Conservation (phyloP, 2,888 invertebrate genomes). For the Macrosiphum euphorbiae region DNA sequence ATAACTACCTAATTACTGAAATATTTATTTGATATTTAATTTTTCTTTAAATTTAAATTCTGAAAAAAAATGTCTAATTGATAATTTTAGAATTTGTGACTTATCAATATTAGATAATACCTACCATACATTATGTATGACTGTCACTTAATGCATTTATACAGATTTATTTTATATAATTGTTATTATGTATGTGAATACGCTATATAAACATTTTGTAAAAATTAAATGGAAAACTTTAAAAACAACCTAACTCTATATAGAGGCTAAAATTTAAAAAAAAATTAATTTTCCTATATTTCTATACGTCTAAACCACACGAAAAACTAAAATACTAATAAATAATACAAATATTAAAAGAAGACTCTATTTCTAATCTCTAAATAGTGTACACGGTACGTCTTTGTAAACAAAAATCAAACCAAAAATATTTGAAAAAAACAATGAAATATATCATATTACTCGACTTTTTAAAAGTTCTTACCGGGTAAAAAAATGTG, state of each 20-base stretch:
- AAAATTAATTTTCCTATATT: background rate
- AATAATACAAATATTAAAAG: background rate
- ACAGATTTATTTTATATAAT: background rate
- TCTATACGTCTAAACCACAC: background rate
- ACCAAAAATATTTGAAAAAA: background rate
- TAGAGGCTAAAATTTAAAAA: background rate
- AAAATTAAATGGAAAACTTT: background rate
- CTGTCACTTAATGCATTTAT: background rate
- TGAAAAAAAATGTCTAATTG: background rate
- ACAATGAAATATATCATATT: background rate
- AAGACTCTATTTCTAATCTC: background rate
- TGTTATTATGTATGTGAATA: background rate
- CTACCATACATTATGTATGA: background rate
- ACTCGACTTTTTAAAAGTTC: background rate
- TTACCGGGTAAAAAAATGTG: slow-evolving; percentile 53
- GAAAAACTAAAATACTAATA: background rate
- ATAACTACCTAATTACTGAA: background rate
- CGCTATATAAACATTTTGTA: background rate
- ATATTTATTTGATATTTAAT: background rate
- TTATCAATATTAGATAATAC: background rate
- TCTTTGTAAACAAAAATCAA: background rate
- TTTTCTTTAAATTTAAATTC: background rate
- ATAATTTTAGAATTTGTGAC: background rate
- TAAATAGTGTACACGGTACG: too few relatives aligned
- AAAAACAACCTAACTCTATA: background rate